Conservation (phyloP, 2,888 invertebrate genomes). For the Sesamia inferens region DNA sequence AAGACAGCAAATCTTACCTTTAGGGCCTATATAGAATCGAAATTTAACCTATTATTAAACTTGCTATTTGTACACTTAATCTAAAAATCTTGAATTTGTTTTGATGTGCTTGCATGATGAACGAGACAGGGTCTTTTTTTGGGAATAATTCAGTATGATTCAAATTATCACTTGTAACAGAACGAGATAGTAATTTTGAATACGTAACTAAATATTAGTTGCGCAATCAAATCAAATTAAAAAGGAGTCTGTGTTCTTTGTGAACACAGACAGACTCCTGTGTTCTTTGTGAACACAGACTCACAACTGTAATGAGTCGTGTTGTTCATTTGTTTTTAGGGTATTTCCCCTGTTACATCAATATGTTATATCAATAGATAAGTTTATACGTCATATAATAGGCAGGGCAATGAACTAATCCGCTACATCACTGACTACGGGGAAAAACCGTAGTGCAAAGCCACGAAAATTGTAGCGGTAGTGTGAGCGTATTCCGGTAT, state of each 20-base stretch:
- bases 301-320: too few species aligned
- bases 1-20: background rate
- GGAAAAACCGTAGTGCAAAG: slow-evolving; percentile 15
- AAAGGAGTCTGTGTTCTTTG: too few species aligned
- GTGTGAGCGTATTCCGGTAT: background rate
- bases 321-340: too few species aligned
- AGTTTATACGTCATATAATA: slow-evolving; percentile 1
- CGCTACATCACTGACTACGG: background rate
- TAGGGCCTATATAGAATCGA: background rate
- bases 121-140: background rate
- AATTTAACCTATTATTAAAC: background rate
- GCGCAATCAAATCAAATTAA: too few species aligned
- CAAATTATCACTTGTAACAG: background rate
- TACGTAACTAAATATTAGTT: background rate
- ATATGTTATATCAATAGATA: background rate
- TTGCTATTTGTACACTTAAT: background rate
- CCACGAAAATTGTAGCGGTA: background rate
- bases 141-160: background rate
- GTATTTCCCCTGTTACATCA: background rate
- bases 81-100: background rate
- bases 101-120: background rate
- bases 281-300: too few species aligned
- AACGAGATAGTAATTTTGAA: background rate
- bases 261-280: too few species aligned
- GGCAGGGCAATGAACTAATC: background rate